Evolutionary conservation across 2,113 vertebrate genomes (phyloP), one percentile per base, ranked within the genome.

Genomic region (Oceanites oceanicus): DNA sequence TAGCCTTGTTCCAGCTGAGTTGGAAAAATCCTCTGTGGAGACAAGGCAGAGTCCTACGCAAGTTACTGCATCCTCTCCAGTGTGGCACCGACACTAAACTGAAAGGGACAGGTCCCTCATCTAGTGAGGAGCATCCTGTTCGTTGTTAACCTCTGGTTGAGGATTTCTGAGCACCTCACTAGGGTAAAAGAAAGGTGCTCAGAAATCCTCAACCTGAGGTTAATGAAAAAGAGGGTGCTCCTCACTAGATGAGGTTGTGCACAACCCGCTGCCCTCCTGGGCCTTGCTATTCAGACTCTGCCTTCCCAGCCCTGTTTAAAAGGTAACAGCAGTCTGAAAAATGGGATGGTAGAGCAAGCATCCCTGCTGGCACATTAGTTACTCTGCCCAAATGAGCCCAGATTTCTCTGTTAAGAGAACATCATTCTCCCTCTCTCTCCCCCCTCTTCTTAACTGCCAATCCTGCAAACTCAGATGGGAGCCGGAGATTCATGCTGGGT

Each of bases 31-130:
- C 49, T 45, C 80, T 14, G 6, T n/a, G 84, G 36, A 42, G 36
- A 3, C 32, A 40, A 50, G 47, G 67, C 53, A 78, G 74, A 74
- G 61, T 23, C 34, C 52, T 17, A 22, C 1, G 2, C 4, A 29
- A 26, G 9, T 5, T 0, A 12, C 25, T 3, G 3, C 55, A 44
- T 19, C 32, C n/a, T 58, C 32, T 14, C 13, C 7, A 2, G 38
- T 3, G 11, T 4, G 36, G 38, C 36, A 19, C 26, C 15, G 32
- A 15, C 13, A 6, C 50, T 17, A 2, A 77, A 55, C 21, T 11
- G 44, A 6, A 50, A 25, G 34, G 9, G 66, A 8, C 1, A 59
- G 14, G 17, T 32, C 26, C 17, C 27, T 49, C 25, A 22, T 0
- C 1, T 26, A 6, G 38, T 0, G 11, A 85, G 67, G 58, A 40